phyloP scores from a whole-genome alignment of 2,888 invertebrate genomes.

The Stenotaenia linearis region DNA sequence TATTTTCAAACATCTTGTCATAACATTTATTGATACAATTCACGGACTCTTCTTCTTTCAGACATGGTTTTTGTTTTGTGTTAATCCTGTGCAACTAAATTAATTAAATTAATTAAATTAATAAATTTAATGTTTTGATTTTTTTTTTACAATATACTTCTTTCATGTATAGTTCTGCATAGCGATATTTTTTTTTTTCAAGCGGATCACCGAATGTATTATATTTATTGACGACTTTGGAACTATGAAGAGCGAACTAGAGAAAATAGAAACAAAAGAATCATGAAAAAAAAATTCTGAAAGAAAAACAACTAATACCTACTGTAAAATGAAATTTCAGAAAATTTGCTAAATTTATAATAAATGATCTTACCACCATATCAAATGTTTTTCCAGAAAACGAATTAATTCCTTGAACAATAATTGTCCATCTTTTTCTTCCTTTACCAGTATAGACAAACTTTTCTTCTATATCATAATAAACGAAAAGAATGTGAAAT shows the following conservation, averaged over 20 bases:
- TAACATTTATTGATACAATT: background rate
- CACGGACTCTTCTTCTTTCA: background rate
- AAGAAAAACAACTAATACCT: too few species aligned
- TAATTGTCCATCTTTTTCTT: background rate
- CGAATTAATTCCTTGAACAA: background rate
- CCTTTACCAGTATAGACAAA: background rate
- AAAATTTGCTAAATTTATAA: too few species aligned
- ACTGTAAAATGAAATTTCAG: too few species aligned
- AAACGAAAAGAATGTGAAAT: background rate
- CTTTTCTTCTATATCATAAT: background rate
- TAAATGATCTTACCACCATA: background rate
- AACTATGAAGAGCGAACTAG: background rate
- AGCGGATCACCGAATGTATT: background rate
- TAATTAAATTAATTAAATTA: too few species aligned
- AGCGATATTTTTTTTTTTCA: background rate
- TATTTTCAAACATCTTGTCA: background rate
- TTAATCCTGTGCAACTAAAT: background rate
- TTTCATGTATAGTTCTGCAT: background rate
- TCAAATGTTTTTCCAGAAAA: background rate
- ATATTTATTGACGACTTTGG: background rate
- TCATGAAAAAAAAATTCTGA: too few species aligned
- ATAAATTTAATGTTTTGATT: background rate
- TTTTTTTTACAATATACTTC: background rate
- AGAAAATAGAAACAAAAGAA: background rate
- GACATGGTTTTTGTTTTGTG: background rate